These are phyloP conservation scores for Elgaria multicarinata DNA, from an alignment of 2,113 vertebrate species.

Conservation along the genomic window DNA sequence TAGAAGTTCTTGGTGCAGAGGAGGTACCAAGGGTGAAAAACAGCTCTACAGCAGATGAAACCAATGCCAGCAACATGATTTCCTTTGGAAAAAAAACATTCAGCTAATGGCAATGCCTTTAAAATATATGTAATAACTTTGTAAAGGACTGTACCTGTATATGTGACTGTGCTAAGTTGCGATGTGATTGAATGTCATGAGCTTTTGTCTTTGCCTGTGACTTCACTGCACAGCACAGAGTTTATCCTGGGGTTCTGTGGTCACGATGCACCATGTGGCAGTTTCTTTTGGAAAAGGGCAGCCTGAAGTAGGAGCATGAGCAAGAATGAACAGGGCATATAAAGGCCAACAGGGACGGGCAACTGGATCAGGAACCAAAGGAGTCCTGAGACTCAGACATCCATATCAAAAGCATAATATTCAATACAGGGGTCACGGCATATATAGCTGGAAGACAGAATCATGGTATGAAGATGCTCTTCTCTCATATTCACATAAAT, in stretches of 20 bases:
- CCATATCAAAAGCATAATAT: too few relatives aligned
- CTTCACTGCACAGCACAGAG: background rate
- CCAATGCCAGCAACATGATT: constrained; percentile 61
- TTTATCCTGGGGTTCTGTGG: background rate
- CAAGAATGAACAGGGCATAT: background rate
- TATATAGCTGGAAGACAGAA: too few relatives aligned
- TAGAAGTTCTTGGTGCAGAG: constrained; percentile 59
- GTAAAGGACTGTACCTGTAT: constrained; percentile 23
- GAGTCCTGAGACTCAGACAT: background rate
- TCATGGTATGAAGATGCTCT: too few relatives aligned
- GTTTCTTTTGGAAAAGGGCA: background rate
- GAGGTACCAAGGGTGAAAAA: constrained; percentile 48
- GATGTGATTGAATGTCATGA: too few relatives aligned
- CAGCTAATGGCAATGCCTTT: constrained; percentile 34
- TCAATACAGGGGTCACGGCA: background rate
- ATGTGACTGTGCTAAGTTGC: background rate
- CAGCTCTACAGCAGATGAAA: constrained; percentile 46
- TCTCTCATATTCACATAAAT: background rate
- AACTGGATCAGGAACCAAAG: background rate
- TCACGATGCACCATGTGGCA: background rate
- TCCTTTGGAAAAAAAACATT: constrained; percentile 62
- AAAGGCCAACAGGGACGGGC: background rate
- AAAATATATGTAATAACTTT: constrained; percentile 48
- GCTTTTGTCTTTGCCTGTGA: background rate
- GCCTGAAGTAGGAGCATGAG: background rate